Base-by-base conservation (phyloP, 2,797 vertebrate species). In the Lindbergichthys nudifrons region DNA sequence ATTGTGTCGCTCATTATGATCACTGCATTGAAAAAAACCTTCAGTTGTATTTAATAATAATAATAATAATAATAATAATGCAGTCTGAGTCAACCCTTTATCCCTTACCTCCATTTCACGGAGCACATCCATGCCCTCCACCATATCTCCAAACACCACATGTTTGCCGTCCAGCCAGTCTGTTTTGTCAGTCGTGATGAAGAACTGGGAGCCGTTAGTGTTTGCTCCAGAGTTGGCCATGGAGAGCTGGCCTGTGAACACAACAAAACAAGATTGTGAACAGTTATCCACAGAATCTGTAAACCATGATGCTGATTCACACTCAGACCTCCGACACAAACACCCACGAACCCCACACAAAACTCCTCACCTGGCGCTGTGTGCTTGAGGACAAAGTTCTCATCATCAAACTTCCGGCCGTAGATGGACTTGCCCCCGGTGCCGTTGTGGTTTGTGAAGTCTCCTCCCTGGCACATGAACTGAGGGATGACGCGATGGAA, bases 371-470 rank as follows among this genome's bases (percentile, higher is more conserved):
- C 98, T 94, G 97, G 91, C 30, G 93, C 94, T 0, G 97, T 98
- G 94, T 99, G 98, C 79, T 99, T 99, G 60, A 99, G 96, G 65
- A 99, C 96, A 77, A 97, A 97, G 91, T 99, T 99, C 78, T 99
- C 98, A n/a, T 99, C 98, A 2, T 99, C 98, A 61, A 99, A 99
- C 90, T 99, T 99, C 82, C 91, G 95, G 2, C 98, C 98, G 0
- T 98, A 99, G 93, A 99, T 99, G 50, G 98, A 98, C 83, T 99
- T 99, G 52, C 98, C 97, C 0, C 98, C 98, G 0, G 97, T 99
- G 92, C 98, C 98, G 0, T 99, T 99, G 93, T 99, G 98, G 92
- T 99, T 98, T 84, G 98, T 99, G 94, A 99, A 99, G 73, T 99
- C 98, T 0, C 98, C 98, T 0, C 96, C 98, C 88, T 99, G 98